Percentiles rank a stretch among this genome's conserved stretches.
Conservation (phyloP, 2,797 vertebrate genomes). For the Periparus ater region DNA sequence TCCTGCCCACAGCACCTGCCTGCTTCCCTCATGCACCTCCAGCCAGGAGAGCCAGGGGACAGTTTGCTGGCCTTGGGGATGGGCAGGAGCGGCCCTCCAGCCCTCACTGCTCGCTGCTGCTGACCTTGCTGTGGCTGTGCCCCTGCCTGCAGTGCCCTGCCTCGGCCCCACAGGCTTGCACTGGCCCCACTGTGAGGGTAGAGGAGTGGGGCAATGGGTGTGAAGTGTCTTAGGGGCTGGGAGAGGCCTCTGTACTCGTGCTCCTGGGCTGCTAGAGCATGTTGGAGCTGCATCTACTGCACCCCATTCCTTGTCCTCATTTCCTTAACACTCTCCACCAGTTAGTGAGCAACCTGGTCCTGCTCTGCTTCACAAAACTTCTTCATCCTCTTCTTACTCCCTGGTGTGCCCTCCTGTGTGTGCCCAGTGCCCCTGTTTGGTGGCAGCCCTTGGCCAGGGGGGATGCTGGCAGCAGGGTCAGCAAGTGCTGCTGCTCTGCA, state of each 20-base stretch:
- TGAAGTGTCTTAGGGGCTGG: neutral
- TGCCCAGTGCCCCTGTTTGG: neutral
- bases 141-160: neutral
- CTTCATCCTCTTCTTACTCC: neutral
- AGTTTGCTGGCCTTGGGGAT: rapidly evolving
- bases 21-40: neutral
- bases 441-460: neutral
- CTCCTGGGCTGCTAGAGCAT: neutral
- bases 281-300: neutral
- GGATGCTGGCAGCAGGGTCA: neutral
- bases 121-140: neutral
- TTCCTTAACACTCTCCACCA: neutral
- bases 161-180: too few relatives aligned
- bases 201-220: neutral
- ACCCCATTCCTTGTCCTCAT: neutral
- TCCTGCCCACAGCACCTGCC: neutral
- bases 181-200: neutral
- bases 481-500: neutral
- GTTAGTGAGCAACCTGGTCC: neutral
- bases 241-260: neutral
- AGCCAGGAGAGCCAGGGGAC: neutral
- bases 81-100: neutral
- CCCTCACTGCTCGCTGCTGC: neutral
- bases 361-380: neutral
- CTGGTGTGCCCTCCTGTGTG: neutral